Percentiles rank a stretch among this genome's conserved stretches.
These are phyloP conservation scores for Channa striata DNA, from an alignment of 2,797 vertebrate genomes.

Conservation along the genomic window DNA sequence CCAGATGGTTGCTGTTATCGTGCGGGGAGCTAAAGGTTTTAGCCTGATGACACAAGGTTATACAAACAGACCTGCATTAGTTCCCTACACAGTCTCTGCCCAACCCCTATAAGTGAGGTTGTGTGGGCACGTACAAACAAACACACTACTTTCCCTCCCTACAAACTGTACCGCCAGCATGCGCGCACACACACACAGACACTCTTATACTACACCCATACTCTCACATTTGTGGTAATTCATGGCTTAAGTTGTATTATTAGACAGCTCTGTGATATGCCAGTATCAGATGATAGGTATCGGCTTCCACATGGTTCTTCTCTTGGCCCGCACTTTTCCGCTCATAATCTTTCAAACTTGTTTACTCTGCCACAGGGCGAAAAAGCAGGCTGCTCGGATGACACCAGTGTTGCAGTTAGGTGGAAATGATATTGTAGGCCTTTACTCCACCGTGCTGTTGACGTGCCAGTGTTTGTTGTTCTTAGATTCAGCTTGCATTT, in stretches of 20 bases:
- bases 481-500: conserved; percentile 52
- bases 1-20: conserved; percentile 56
- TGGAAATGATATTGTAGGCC: conserved; percentile 67
- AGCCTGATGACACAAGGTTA: conserved; percentile 71
- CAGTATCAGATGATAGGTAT: conserved; percentile 71
- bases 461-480: conserved; percentile 59
- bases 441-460: conserved; percentile 46
- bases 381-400: conserved; percentile 79
- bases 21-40: conserved; percentile 58
- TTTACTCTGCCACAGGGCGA: conserved; percentile 82
- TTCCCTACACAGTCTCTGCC: conserved; percentile 40
- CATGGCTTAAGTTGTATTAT: conserved; percentile 67
- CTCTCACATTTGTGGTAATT: conserved; percentile 55
- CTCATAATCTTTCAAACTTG: conserved; percentile 62
- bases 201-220: conserved; percentile 2
- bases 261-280: conserved; percentile 57
- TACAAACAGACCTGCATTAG: conserved; percentile 78
- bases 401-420: conserved; percentile 51
- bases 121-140: conserved; percentile 65
- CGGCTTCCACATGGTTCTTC: conserved; percentile 65
- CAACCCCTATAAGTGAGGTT: conserved; percentile 61
- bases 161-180: conserved; percentile 20
- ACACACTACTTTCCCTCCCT: conserved; percentile 47
- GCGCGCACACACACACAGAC: conserved; percentile 26
- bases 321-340: conserved; percentile 56